Evolutionary conservation across 2,113 vertebrate species (phyloP).

Genomic region (Clarias magur): DNA sequence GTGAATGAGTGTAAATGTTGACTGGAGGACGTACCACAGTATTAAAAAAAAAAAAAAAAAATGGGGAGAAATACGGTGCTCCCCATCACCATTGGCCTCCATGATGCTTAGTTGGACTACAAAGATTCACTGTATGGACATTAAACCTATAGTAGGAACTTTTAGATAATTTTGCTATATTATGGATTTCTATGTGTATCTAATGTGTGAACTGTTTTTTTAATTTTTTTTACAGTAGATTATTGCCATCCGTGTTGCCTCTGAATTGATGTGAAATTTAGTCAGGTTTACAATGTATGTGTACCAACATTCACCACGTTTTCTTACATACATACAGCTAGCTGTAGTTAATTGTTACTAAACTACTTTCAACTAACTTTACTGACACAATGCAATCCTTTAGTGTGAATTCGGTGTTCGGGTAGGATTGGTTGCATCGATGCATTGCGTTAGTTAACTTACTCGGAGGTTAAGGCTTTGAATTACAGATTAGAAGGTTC

Average conservation of each 20-base stretch:
- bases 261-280: not conserved
- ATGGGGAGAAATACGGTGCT: too few species aligned
- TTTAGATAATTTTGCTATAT: not conserved
- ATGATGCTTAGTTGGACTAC: too few species aligned
- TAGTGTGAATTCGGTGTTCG: not conserved
- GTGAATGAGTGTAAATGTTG: too few species aligned
- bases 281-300: not conserved
- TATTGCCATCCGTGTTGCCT: not conserved
- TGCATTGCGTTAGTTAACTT: not conserved
- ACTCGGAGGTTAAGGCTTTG: not conserved
- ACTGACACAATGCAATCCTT: not conserved
- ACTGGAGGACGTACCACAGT: too few species aligned
- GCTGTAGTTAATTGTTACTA: not conserved
- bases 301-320: not conserved
- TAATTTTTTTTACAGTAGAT: not conserved
- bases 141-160: not conserved
- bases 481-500: not conserved
- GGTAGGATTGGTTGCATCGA: not conserved
- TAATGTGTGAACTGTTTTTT: not conserved
- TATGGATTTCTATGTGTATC: not conserved
- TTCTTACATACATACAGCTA: not conserved
- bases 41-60: too few species aligned
- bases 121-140: too few species aligned
- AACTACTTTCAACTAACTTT: not conserved
- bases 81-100: too few species aligned